Evolutionary conservation across 1,140 invertebrate genomes (phyloP).

Genomic region (Sarcophaga peregrina): DNA sequence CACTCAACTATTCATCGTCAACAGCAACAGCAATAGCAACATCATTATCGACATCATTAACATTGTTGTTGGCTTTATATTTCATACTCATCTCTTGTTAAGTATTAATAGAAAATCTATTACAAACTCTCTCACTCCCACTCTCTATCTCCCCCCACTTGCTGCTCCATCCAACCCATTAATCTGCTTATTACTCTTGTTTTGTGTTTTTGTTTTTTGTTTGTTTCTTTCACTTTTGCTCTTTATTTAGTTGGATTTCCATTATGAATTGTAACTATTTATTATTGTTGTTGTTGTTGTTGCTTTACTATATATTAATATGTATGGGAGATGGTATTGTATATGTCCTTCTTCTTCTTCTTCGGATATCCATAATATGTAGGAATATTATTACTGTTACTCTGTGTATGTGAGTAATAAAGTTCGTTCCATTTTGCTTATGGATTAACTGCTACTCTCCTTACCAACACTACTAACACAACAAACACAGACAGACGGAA

Average conservation of each 20-base stretch:
- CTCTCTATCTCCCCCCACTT: too few species aligned
- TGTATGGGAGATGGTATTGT: background rate
- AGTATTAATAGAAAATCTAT: too few species aligned
- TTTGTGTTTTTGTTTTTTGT: too few species aligned
- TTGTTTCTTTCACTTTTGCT: too few species aligned
- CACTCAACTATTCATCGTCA: background rate
- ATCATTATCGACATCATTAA: too few species aligned
- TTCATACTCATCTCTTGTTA: too few species aligned
- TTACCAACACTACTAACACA: background rate
- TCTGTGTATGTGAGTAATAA: background rate
- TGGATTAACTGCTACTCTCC: background rate
- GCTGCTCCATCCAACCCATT: too few species aligned
- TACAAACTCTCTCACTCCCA: too few species aligned
- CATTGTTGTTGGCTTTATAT: too few species aligned
- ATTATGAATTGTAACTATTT: background rate
- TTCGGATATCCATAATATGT: background rate
- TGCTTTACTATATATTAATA: background rate
- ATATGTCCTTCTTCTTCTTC: background rate
- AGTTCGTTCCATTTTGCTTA: background rate
- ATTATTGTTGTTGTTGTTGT: background rate
- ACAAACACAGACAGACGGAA: background rate
- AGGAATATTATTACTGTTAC: background rate
- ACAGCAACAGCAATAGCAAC: too few species aligned
- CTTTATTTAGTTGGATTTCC: too few species aligned
- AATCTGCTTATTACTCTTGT: too few species aligned